Evolutionary conservation across 92 coral and sea anemone genomes (phyloP).

Genomic region (Epizoanthus scotinus): DNA sequence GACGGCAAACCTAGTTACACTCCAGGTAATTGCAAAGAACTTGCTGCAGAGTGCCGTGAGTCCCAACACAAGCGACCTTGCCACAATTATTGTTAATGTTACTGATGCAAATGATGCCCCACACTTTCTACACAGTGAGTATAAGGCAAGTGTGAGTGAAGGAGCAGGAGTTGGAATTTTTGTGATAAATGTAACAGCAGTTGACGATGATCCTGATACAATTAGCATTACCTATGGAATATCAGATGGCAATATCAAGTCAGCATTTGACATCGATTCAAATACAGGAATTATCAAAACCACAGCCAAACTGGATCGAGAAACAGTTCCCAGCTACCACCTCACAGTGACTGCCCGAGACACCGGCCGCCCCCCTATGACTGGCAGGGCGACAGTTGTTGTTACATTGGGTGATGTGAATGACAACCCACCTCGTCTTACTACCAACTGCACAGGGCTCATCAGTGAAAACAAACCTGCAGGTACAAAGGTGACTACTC

Average conservation of each 20-base stretch:
- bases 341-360: conserved; percentile 86
- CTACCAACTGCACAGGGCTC: conserved; percentile 61
- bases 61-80: conserved; percentile 76
- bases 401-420: conserved; percentile 80
- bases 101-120: conserved; percentile 96
- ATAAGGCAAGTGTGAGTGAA: conserved; percentile 61
- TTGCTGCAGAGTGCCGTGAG: conserved; percentile 72
- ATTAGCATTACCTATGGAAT: conserved; percentile 68
- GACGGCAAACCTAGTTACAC: conserved; percentile 64
- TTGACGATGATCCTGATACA: conserved; percentile 77
- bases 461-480: conserved; percentile 71
- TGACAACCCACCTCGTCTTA: conserved; percentile 88
- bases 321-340: conserved; percentile 60
- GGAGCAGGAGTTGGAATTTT: conserved; percentile 59
- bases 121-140: conserved; percentile 69
- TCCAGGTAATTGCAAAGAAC: conserved; percentile 84
- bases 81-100: conserved; percentile 76
- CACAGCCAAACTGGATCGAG: conserved; percentile 79
- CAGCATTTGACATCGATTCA: conserved; percentile 62
- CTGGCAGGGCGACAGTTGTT: conserved; percentile 72
- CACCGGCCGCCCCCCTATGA: conserved; percentile 80
- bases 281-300: conserved; percentile 68
- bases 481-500: conserved; percentile 70
- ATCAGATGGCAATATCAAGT: conserved; percentile 61
- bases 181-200: conserved; percentile 88